Evolutionary conservation across 2,797 vertebrate genomes (phyloP), one percentile per base, ranked within the genome.

Genomic region (Hybognathus amarus): DNA sequence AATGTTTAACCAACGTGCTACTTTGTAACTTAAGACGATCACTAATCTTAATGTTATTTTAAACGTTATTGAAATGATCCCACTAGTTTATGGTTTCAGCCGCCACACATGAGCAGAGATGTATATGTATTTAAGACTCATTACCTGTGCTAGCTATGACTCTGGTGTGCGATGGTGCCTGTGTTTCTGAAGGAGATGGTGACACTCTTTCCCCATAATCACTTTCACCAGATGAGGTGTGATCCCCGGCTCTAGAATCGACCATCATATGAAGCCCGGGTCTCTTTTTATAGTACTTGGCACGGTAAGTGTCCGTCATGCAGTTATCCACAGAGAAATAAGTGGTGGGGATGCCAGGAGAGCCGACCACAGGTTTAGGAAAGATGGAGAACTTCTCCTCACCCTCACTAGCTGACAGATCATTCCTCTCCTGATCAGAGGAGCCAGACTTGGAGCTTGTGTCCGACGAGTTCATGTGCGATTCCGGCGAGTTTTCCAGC

Each of bases 291-390:
- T 98, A 96, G 89, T 98, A 99, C 88, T 98, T 98, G 84, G 96
- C 88, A 88, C 97, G 95, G 82, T 99, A 99, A 0, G 97, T 98
- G 91, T 99, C 98, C 0, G 97, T 99, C 98, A 99, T 99, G 90
- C 97, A 99, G 89, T 92, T 94, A 80, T 99, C 98, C 63, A 99
- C 98, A 0, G 97, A 97, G 87, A 99, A 99, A 85, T 98, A 99
- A 12, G 97, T 99, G 0, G 97, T 99, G 45, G 97, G 95, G 10
- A 96, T 93, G 67, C 88, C 89, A 0, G 85, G 6, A 1, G 91
- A 93, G 83, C 87, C 56, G 0, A 42, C 50, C 7, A 82, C 42
- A 3, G 85, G 85, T 50, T 81, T 89, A 1, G 91, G 90, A 64
- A 93, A 90, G 18, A 90, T 87, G 12, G 75, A 45, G 61, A 89